Conservation (phyloP, 2,797 vertebrate species). For the Typhlichthys eigenmanni region DNA sequence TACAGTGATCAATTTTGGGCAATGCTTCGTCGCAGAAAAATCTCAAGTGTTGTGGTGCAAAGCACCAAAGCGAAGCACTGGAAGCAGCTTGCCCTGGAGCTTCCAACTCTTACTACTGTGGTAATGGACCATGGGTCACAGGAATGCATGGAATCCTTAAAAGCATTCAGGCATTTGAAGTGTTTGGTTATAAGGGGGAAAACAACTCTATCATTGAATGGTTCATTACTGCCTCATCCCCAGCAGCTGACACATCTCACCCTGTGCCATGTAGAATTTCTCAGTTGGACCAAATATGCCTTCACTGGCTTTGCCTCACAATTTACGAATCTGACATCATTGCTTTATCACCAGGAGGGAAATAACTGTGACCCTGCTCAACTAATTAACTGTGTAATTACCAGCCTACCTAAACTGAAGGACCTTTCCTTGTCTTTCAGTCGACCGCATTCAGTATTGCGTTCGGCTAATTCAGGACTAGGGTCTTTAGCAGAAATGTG, state of each 20-base stretch:
- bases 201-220: neutral
- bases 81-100: slow-evolving; percentile 20
- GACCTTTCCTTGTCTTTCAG: slow-evolving; percentile 50
- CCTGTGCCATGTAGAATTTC: slow-evolving; percentile 38
- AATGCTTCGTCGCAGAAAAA: slow-evolving; percentile 49
- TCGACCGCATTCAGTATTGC: neutral
- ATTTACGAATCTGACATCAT: slow-evolving; percentile 48
- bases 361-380: fast-evolving
- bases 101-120: slow-evolving; percentile 47
- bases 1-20: slow-evolving; percentile 58
- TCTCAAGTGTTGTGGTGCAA: slow-evolving; percentile 37
- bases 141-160: slow-evolving; percentile 12
- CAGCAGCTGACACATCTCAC: slow-evolving; percentile 54
- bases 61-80: slow-evolving; percentile 36
- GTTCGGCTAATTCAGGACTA: neutral
- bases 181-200: slow-evolving; percentile 45
- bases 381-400: slow-evolving; percentile 27
- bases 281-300: fast-evolving
- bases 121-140: slow-evolving; percentile 16
- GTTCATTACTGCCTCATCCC: neutral
- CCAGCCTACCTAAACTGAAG: slow-evolving; percentile 44
- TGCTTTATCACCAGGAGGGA: slow-evolving; percentile 42
- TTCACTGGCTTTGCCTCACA: slow-evolving; percentile 24
- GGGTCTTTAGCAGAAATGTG: neutral
- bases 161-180: slow-evolving; percentile 36